phyloP scores from a whole-genome alignment of 2,113 vertebrate species.

The Elachura formosa region DNA sequence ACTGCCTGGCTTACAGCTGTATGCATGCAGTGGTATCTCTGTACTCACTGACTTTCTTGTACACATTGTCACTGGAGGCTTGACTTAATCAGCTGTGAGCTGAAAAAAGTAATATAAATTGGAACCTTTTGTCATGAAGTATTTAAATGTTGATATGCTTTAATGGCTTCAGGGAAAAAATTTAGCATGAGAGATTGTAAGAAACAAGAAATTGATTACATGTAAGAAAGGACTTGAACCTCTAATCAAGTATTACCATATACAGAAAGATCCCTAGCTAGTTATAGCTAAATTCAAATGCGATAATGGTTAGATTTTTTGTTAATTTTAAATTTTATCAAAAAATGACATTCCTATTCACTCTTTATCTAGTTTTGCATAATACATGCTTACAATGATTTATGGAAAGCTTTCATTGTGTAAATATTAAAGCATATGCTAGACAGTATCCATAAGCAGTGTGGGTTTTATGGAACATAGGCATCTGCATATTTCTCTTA shows the following conservation, averaged over 20 bases:
- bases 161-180: constrained; percentile 61
- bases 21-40: background rate
- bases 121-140: constrained; percentile 59
- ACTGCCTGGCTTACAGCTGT: background rate
- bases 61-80: constrained; percentile 48
- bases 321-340: constrained; percentile 56
- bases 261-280: constrained; percentile 39
- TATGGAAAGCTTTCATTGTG: constrained; percentile 4
- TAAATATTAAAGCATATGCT: constrained; percentile 42
- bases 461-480: background rate
- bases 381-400: background rate
- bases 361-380: constrained; percentile 41
- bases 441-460: background rate
- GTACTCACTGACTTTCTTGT: constrained; percentile 25
- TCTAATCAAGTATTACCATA: constrained; percentile 54
- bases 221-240: constrained; percentile 46
- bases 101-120: constrained; percentile 48
- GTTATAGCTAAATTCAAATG: constrained; percentile 55
- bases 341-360: constrained; percentile 51
- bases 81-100: constrained; percentile 51
- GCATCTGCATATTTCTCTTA: background rate
- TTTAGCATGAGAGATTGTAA: constrained; percentile 27
- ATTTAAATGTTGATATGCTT: constrained; percentile 50
- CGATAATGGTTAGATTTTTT: constrained; percentile 47
- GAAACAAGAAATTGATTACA: constrained; percentile 61